phyloP scores from a whole-genome alignment of 1,140 invertebrate species.

The Magallana gigas region DNA sequence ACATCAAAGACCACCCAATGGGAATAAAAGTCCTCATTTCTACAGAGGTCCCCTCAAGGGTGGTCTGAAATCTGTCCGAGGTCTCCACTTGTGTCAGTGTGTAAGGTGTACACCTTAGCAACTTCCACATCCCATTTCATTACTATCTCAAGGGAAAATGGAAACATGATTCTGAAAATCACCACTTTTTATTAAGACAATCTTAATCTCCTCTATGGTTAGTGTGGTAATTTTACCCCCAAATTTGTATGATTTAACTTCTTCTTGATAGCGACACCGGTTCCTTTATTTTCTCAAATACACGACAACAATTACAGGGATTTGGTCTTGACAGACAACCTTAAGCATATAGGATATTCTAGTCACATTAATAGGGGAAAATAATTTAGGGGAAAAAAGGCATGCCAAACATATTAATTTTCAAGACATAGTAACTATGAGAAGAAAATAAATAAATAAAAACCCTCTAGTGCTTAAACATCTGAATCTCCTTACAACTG shows the following conservation, averaged over 20 bases:
- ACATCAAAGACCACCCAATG: slow-evolving; percentile 28
- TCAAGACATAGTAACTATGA: not conserved
- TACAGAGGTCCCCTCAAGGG: not conserved
- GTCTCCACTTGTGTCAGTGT: slow-evolving; percentile 10
- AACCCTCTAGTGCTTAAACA: slow-evolving; percentile 3
- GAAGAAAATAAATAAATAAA: not conserved
- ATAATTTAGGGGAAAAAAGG: not conserved
- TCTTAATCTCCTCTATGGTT: slow-evolving; percentile 5
- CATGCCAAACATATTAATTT: slow-evolving; percentile 23
- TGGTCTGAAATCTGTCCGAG: slow-evolving; percentile 19
- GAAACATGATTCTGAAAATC: not conserved
- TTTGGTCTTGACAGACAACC: not conserved
- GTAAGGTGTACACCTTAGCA: not conserved
- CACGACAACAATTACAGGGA: not conserved
- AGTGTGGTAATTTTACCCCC: slow-evolving; percentile 21
- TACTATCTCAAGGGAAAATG: slow-evolving; percentile 25
- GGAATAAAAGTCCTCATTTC: slow-evolving; percentile 12
- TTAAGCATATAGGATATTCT: not conserved
- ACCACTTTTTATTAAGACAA: not conserved
- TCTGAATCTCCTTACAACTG: slow-evolving; percentile 15
- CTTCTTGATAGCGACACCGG: not conserved
- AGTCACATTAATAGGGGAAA: not conserved
- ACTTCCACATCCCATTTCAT: slow-evolving; percentile 10
- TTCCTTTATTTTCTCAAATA: not conserved
- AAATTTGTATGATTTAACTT: slow-evolving; percentile 18